Evolutionary conservation across 2,113 vertebrate species (phyloP), one percentile per base, ranked within the genome.

Genomic region (Felis chaus): DNA sequence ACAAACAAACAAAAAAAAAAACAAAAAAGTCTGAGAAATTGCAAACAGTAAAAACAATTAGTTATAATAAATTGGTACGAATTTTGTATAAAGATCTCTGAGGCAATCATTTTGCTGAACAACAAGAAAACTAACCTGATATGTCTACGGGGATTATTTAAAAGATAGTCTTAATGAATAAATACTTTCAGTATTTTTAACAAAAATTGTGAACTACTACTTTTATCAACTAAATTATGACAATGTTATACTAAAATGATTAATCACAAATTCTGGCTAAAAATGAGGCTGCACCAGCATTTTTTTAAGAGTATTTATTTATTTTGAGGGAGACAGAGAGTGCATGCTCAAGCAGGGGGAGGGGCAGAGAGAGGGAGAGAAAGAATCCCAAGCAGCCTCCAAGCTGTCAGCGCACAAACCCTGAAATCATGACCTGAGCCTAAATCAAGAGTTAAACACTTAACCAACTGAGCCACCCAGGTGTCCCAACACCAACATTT

Each of bases 121-220:
- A 69, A n/a, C 3, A 93, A 57, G 29, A 79, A 91, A 74, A 90
- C 5, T 65, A 82, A 76, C 7, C 9, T 29, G 10, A 27, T 39
- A 29, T 31, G 4, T 73, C 16, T 41, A 19, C 1, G 29, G 41
- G 21, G n/a, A 16, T 66, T 21, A 76, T 80, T n/a, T 33, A 45
- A 85, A 91, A 31, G 18, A 4, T 73, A 41, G 36, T 53, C 48
- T 80, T 78, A 78, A 76, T 84, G 16, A 48, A 27, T 69, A 78
- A 93, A 68, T 78, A 15, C 33, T 93, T 83, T n/a, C 7, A 93
- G 3, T 57, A 82, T 9, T 39, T 91, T 96, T 78, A 78, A 84
- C 6, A 45, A 76, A 89, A 53, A 21, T 89, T 19, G 57, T 13
- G 29, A 61, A 27, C 23, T 63, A 39, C 15, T 84, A 39, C 10